Conservation (phyloP, 1,140 invertebrate genomes). For the Aphelenchoides fujianensis region DNA sequence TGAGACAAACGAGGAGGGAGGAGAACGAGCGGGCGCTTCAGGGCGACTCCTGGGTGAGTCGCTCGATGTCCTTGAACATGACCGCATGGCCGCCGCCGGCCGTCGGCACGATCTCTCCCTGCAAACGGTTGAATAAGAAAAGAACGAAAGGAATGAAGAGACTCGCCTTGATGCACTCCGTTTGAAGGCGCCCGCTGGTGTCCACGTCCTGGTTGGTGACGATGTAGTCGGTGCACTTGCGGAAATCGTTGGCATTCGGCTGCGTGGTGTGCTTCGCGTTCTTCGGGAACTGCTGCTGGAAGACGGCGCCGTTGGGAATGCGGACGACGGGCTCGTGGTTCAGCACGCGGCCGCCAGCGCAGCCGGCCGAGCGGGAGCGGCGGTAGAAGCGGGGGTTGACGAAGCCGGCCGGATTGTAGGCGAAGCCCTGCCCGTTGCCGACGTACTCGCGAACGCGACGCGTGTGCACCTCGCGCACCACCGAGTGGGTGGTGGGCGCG, state of each 20-base stretch:
- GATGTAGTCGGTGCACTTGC: slow-evolving; percentile 80
- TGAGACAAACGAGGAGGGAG: no score
- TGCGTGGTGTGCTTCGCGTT: slow-evolving; percentile 80
- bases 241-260: slow-evolving; percentile 71
- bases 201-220: slow-evolving; percentile 85
- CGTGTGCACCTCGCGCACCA: background rate
- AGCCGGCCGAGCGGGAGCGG: slow-evolving; percentile 45
- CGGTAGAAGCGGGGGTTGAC: slow-evolving; percentile 45
- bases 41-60: slow-evolving; percentile 65
- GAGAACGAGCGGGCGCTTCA: no score
- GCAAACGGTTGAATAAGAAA: slow-evolving; percentile 34
- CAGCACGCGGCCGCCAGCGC: slow-evolving; percentile 76
- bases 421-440: background rate
- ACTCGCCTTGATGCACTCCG: slow-evolving; percentile 80
- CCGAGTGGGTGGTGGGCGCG: background rate
- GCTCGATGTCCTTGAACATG: slow-evolving; percentile 90
- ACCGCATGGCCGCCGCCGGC: slow-evolving; percentile 87
- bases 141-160: slow-evolving; percentile 23
- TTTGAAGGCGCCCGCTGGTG: slow-evolving; percentile 84
- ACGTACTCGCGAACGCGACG: background rate
- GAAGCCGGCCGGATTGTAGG: slow-evolving; percentile 26
- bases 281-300: slow-evolving; percentile 79
- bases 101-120: slow-evolving; percentile 85
- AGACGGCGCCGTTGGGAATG: slow-evolving; percentile 72
- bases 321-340: slow-evolving; percentile 76